These are phyloP conservation scores for Passer montanus DNA, from an alignment of 2,113 vertebrate genomes.

Conservation along the genomic window DNA sequence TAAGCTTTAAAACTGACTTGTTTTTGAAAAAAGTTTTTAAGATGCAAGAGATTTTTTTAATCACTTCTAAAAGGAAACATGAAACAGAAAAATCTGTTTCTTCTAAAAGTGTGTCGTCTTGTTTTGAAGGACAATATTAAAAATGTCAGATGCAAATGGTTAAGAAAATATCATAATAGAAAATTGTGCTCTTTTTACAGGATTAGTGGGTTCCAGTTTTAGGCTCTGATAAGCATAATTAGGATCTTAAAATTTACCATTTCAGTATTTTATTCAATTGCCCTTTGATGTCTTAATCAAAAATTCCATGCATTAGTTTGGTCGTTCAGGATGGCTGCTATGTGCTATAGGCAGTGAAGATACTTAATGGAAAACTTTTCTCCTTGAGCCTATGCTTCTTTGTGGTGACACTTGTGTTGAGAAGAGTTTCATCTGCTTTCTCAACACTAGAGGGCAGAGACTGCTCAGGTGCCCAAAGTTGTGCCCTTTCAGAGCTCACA, in stretches of 20 bases:
- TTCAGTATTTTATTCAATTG: not conserved
- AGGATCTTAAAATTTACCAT: not conserved
- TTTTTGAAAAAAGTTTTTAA: not conserved
- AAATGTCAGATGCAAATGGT: not conserved
- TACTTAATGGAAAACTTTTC: conserved; percentile 37
- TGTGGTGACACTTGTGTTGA: conserved; percentile 1
- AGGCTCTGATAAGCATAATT: not conserved
- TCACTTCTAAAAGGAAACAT: not conserved
- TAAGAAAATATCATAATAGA: not conserved
- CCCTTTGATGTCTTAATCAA: not conserved
- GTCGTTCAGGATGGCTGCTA: not conserved
- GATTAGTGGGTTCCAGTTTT: not conserved
- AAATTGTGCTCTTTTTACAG: not conserved
- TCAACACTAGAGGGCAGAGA: conserved; percentile 85
- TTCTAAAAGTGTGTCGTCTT: not conserved
- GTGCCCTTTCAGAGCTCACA: conserved; percentile 68
- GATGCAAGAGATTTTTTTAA: not conserved
- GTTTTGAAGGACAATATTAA: not conserved
- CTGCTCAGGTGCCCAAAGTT: conserved; percentile 74
- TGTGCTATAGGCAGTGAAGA: not conserved
- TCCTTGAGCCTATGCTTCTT: not conserved
- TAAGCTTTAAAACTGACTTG: not conserved
- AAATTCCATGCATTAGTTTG: not conserved
- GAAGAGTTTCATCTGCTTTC: conserved; percentile 74
- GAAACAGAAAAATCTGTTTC: not conserved